Evolutionary conservation across 2,113 vertebrate genomes (phyloP), one percentile per base, ranked within the genome.

Genomic region (Pionites leucogaster): DNA sequence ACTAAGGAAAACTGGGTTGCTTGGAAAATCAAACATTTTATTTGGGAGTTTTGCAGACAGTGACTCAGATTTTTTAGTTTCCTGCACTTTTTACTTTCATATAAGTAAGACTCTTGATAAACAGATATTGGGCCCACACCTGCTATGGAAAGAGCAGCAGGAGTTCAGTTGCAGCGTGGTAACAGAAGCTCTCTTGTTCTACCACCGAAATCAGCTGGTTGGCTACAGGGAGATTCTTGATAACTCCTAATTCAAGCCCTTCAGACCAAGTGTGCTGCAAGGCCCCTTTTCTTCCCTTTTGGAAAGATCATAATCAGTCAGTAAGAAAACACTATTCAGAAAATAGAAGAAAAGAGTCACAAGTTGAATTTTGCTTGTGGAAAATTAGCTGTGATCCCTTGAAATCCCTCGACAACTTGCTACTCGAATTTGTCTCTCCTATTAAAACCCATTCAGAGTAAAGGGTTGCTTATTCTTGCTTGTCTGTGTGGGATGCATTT

Each of bases 61-160:
- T 98, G 97, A 98, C 97, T 98, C 97, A 97, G 96, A 97, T 97
- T 98, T 97, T 89, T 97, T 92, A 96, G 94, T 95, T 97, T 97
- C 97, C 96, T 98, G 95, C 91, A 96, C 79, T 90, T 97, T 97
- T 97, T 93, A 90, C 64, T 93, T 96, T 97, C 94, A 95, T 81
- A 85, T 95, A 94, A 94, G 91, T 97, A 93, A 76, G 78, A 86
- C 89, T 81, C 92, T 97, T 96, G 94, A 97, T 96, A 98, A 98
- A 97, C 96, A 98, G 97, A 95, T 98, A 97, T 93, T 97, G 97
- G 82, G 82, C 87, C 95, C 94, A 97, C 96, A 98, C 96, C 97
- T 98, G 96, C 95, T 95, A 96, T 74, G 93, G 95, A 98, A 97
- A 98, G 96, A 98, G 79, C 97, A 97, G 88, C 93, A 35, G 88